These are phyloP conservation scores for Chelonia mydas DNA, from an alignment of 2,797 vertebrate species.

Conservation along the genomic window DNA sequence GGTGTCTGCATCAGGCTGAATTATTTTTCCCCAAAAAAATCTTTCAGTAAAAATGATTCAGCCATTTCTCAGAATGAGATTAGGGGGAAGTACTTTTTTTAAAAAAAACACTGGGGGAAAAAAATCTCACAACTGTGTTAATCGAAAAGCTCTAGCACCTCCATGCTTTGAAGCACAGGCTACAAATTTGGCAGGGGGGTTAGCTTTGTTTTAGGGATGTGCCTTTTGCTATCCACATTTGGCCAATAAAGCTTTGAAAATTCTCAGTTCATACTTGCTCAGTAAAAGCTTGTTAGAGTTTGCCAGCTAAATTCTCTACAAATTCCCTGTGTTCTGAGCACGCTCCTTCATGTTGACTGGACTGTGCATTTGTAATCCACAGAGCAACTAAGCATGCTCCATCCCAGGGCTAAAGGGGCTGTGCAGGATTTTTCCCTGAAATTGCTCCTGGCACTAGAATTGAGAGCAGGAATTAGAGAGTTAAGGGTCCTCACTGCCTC, in stretches of 20 bases:
- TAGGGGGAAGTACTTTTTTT: too few species aligned
- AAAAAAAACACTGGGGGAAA: too few species aligned
- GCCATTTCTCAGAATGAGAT: not conserved
- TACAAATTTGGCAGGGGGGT: not conserved
- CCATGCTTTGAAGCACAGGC: not conserved
- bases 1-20: not conserved
- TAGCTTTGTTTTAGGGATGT: not conserved
- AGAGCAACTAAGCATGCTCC: not conserved
- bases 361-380: not conserved
- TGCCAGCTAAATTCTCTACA: not conserved
- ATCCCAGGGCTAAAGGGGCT: not conserved
- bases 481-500: not conserved
- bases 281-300: not conserved
- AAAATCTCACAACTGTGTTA: not conserved
- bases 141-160: not conserved
- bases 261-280: not conserved
- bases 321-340: not conserved
- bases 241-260: not conserved
- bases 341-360: rapidly evolving
- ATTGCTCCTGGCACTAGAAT: not conserved
- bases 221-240: not conserved
- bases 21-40: not conserved
- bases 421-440: not conserved
- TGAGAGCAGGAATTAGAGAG: not conserved
- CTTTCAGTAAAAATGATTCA: not conserved